Base-by-base conservation (phyloP, 2,888 invertebrate genomes). In the Andrena marginata region DNA sequence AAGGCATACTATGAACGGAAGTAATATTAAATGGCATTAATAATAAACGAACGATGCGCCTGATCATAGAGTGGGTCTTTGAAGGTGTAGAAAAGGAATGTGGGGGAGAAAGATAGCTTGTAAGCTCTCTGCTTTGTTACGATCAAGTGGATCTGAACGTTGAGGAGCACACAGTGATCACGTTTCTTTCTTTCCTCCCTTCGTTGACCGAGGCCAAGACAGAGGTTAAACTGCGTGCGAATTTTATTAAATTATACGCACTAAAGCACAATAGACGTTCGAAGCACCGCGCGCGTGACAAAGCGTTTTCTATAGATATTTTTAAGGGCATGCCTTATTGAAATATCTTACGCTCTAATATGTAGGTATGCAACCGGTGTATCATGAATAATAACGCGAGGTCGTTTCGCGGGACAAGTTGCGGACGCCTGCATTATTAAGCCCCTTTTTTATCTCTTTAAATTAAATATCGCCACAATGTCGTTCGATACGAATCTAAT, bases 321-420 rank as follows among this genome's bases (percentile, higher is more conserved):
- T 42, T 80, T 48, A 48, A 68, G 59, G 6, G 8, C 6, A 54
- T 7, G 13, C 33, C 51, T 60, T 8, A 51, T 54, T 62, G 42
- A 70, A 69, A 80, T 74, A 71, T 13, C 2, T 4, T 2, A 42
- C 10, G 2, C 6, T 29, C 31, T 70, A 6, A 60, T 75, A 65
- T 62, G 16, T 67, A 42, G 42, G 42, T 42, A 71, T 62, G 48
- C 42, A 67, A 10, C n/a, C 54, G 26, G 26, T 42, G 23, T 8
- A 56, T 35, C 16, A 69, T 75, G 31, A 71, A 76, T 72, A 77
- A 23, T 54, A 49, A 80, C 33, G 3, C 63, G 71, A 59, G 70
- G 70, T 65, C 67, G 35, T 48, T 60, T 49, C 20, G 31, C 10
- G 16, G 2, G 62, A 23, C 48, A 31, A 8, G 26, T 26, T 35